Conservation (phyloP, 2,888 invertebrate species). For the Drosophila leonis region DNA sequence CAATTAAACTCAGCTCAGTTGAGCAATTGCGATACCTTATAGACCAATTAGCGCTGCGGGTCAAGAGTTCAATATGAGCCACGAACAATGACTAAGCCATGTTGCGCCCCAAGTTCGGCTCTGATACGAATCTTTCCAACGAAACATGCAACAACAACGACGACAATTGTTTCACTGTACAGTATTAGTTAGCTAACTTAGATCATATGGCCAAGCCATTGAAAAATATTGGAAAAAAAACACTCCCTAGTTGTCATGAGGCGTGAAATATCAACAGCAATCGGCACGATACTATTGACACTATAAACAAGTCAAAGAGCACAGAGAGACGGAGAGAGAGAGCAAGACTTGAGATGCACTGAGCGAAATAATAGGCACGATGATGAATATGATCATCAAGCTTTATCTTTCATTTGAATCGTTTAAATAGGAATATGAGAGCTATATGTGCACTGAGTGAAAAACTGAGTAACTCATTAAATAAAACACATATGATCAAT, state of each 20-base stretch:
- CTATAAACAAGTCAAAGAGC: conserved; percentile 35
- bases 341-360: conserved; percentile 7
- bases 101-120: conserved; percentile 16
- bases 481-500: too few species aligned
- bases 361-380: neutral
- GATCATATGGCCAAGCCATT: conserved; percentile 32
- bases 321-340: neutral
- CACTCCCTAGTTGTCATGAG: conserved; percentile 54
- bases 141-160: conserved; percentile 26
- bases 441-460: neutral
- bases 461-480: too few species aligned
- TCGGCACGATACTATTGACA: conserved; percentile 69
- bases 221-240: conserved; percentile 37
- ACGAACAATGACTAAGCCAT: conserved; percentile 64
- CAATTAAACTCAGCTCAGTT: conserved; percentile 62
- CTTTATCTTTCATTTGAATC: neutral
- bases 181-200: conserved; percentile 34
- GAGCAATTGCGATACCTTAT: conserved; percentile 66
- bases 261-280: conserved; percentile 75
- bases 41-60: conserved; percentile 68
- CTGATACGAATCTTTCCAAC: conserved; percentile 53
- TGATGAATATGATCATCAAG: neutral
- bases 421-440: neutral
- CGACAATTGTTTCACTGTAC: conserved; percentile 10
- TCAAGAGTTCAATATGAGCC: conserved; percentile 69